Evolutionary conservation across 2,888 invertebrate species (phyloP).

Genomic region (Odontomyia ornata): DNA sequence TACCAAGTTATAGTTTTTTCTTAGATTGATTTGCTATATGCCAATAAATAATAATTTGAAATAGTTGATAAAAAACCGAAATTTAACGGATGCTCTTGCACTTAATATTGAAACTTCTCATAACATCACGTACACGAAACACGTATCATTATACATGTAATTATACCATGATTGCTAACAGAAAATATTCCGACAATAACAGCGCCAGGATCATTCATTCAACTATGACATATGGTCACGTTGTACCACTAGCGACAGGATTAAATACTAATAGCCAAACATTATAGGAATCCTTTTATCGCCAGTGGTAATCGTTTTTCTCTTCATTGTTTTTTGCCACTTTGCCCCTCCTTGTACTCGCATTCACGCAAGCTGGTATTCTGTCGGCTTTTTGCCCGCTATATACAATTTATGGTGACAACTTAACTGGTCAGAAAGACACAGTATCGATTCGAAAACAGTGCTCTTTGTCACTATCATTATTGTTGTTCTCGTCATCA

Average conservation of each 20-base stretch:
- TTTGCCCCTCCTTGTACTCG: neutral
- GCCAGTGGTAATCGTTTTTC: constrained; percentile 6
- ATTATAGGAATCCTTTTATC: constrained; percentile 46
- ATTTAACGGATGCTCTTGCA: too few relatives aligned
- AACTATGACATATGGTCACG: constrained; percentile 16
- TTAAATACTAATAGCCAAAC: constrained; percentile 47
- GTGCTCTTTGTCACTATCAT: neutral
- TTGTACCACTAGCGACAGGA: constrained; percentile 40
- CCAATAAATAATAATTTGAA: too few relatives aligned
- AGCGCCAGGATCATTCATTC: neutral
- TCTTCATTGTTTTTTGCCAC: constrained; percentile 19
- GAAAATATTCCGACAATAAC: neutral
- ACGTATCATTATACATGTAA: constrained; percentile 1
- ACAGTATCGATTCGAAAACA: neutral
- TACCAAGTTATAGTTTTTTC: too few relatives aligned
- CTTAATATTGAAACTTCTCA: neutral
- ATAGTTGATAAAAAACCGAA: too few relatives aligned
- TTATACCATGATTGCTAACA: neutral
- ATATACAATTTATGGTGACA: constrained; percentile 32
- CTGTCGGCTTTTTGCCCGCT: constrained; percentile 20
- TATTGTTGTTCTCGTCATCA: constrained; percentile 25
- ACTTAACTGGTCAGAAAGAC: constrained; percentile 36
- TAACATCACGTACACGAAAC: constrained; percentile 17
- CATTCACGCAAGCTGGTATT: neutral
- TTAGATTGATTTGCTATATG: too few relatives aligned